phyloP scores from a whole-genome alignment of 2,113 vertebrate species.

The Macrotis lagotis region DNA sequence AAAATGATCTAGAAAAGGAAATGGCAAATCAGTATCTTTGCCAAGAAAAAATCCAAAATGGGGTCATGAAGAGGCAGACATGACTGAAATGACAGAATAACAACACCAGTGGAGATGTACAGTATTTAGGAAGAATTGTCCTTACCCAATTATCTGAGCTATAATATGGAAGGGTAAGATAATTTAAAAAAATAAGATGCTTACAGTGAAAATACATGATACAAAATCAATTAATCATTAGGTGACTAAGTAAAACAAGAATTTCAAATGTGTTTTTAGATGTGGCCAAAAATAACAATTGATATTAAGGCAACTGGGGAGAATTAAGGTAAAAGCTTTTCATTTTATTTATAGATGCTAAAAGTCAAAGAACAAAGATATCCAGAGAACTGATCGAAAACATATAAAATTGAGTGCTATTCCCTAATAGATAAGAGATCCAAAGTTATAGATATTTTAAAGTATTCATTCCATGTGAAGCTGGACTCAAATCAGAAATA shows the following conservation, averaged over 20 bases:
- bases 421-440: neutral
- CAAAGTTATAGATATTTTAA: neutral
- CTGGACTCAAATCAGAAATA: neutral
- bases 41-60: neutral
- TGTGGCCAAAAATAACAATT: neutral
- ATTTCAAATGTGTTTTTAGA: neutral
- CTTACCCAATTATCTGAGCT: neutral
- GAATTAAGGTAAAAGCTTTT: neutral
- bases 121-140: neutral
- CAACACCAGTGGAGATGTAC: neutral
- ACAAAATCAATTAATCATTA: neutral
- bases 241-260: neutral
- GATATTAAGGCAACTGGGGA: neutral
- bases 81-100: neutral
- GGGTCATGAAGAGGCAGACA: neutral
- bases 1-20: neutral
- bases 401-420: neutral
- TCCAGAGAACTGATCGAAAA: neutral
- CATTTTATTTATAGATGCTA: neutral
- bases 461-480: neutral
- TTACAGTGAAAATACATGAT: neutral
- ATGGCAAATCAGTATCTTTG: neutral
- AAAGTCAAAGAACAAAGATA: neutral
- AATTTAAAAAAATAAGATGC: neutral
- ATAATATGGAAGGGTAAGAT: neutral